Base-by-base conservation (phyloP, 2,797 vertebrate genomes). In the Cichlasoma orientale region DNA sequence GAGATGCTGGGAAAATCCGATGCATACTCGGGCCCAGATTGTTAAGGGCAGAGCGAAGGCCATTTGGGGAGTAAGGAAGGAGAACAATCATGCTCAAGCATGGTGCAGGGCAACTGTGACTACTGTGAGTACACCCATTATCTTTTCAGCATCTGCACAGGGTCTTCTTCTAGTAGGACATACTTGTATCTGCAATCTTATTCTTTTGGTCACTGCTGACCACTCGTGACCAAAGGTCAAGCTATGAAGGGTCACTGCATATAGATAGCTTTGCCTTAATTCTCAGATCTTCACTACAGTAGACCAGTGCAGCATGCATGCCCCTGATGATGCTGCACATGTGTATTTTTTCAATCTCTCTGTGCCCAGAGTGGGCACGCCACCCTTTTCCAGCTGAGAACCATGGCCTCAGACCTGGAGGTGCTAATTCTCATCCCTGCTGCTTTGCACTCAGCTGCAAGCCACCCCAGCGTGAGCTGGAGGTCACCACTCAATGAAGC, bases 191-290 rank as follows among this genome's bases (percentile, higher is more conserved):
- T 27, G 38, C 21, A 16, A 29, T 47, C 5, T 6, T 7, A 19
- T 66, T 47, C 10, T 29, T 66, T 19, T 66, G 41, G 25, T 44
- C 38, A 44, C 14, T 25, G 18, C 25, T 3, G 5, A 19, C 23
- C 47, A 29, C 9, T 47, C 0, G 3, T 66, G 16, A 47, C 21
- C 0, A 27, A 4, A 19, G 23, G 9, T 47, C 3, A 66, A 9
- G 61, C 16, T 13, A 27, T 29, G 7, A 68, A 18, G 1, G 5
- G 18, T n/a, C 18, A 29, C 11, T 68, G 16, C n/a, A 29, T 13
- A 8, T 23, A 19, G 25, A 29, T 10, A 47, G 3, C 23, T 18
- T 27, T 0, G 2, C 25, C 10, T 29, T 29, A 66, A 19, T 47
- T 41, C 25, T 13, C 25, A 47, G 23, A 68, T 19, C 47, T 47